These are phyloP conservation scores for Augiades crinisus DNA, from an alignment of 2,888 invertebrate genomes.

Conservation along the genomic window DNA sequence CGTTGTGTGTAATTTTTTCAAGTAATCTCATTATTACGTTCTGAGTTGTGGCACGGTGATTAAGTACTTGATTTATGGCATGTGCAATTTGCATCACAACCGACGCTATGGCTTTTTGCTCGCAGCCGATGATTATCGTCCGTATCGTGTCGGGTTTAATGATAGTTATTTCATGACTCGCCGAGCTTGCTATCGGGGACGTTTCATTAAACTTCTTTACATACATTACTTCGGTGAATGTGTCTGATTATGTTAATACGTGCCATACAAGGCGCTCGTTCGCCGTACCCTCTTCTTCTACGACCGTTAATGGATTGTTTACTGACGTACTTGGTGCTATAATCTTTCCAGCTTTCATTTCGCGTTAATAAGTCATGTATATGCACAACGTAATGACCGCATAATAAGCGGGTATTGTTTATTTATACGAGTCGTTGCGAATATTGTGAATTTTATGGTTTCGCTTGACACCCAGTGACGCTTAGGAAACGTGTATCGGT, in stretches of 20 bases:
- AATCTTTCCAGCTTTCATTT: slow-evolving; percentile 42
- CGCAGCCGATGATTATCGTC: slow-evolving; percentile 75
- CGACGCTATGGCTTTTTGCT: slow-evolving; percentile 75
- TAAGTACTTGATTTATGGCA: slow-evolving; percentile 78
- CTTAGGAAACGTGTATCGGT: slow-evolving; percentile 37
- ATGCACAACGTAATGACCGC: slow-evolving; percentile 35
- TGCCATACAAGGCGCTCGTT: slow-evolving; percentile 55
- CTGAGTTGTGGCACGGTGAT: slow-evolving; percentile 66
- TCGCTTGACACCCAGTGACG: slow-evolving; percentile 36
- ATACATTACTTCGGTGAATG: slow-evolving; percentile 75
- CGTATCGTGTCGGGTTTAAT: slow-evolving; percentile 79
- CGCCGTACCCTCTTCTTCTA: slow-evolving; percentile 55
- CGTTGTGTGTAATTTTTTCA: slow-evolving; percentile 65
- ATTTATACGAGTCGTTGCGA: slow-evolving; percentile 27
- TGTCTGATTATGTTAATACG: slow-evolving; percentile 75
- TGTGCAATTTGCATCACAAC: slow-evolving; percentile 77
- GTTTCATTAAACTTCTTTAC: slow-evolving; percentile 77
- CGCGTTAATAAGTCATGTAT: slow-evolving; percentile 44
- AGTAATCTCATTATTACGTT: slow-evolving; percentile 76
- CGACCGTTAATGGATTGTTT: slow-evolving; percentile 70
- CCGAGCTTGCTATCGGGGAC: slow-evolving; percentile 70
- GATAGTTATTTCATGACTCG: slow-evolving; percentile 78
- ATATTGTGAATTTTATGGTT: slow-evolving; percentile 34
- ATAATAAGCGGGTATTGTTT: slow-evolving; percentile 31
- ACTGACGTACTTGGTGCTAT: slow-evolving; percentile 46